Percentiles rank a stretch among this genome's conserved stretches.
These are phyloP conservation scores for Drosophila eohydei DNA, from an alignment of 2,888 invertebrate genomes.

Conservation along the genomic window DNA sequence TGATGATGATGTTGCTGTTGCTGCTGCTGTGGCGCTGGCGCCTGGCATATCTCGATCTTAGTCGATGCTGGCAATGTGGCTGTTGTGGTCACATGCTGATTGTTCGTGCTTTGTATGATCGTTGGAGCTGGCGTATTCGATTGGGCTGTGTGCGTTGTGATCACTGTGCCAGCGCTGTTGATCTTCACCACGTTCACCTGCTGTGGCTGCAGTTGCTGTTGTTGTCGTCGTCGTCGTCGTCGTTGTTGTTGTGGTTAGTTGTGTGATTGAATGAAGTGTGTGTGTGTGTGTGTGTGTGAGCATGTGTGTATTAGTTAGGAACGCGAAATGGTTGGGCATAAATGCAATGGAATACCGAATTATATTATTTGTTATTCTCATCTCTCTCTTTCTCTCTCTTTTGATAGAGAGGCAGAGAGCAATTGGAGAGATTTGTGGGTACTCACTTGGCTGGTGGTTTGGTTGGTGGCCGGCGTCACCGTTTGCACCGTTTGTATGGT, in stretches of 20 bases:
- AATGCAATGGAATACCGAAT: constrained; percentile 8
- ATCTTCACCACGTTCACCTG: constrained; percentile 85
- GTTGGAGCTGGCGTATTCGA: constrained; percentile 77
- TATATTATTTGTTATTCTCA: not conserved
- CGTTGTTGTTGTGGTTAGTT: constrained; percentile 7
- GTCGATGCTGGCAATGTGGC: constrained; percentile 82
- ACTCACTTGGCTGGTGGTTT: constrained; percentile 72
- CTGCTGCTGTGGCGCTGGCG: constrained; percentile 73
- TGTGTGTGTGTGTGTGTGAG: not conserved
- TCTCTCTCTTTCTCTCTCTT: not conserved
- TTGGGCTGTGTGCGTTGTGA: constrained; percentile 82
- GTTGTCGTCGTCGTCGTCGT: not conserved
- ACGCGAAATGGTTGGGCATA: not conserved
- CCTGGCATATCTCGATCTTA: constrained; percentile 84
- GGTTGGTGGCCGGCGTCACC: constrained; percentile 65
- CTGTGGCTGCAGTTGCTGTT: constrained; percentile 55
- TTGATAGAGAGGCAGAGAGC: not conserved
- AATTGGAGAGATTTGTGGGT: not conserved
- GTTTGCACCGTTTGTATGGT: constrained; percentile 78
- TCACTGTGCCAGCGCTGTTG: constrained; percentile 84
- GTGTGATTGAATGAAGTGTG: constrained; percentile 5
- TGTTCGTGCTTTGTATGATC: constrained; percentile 83
- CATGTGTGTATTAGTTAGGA: constrained; percentile 13
- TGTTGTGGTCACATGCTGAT: constrained; percentile 82
- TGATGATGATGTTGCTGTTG: constrained; percentile 62